Evolutionary conservation across 1,140 invertebrate species (phyloP).

Genomic region (Pararge aegeria): DNA sequence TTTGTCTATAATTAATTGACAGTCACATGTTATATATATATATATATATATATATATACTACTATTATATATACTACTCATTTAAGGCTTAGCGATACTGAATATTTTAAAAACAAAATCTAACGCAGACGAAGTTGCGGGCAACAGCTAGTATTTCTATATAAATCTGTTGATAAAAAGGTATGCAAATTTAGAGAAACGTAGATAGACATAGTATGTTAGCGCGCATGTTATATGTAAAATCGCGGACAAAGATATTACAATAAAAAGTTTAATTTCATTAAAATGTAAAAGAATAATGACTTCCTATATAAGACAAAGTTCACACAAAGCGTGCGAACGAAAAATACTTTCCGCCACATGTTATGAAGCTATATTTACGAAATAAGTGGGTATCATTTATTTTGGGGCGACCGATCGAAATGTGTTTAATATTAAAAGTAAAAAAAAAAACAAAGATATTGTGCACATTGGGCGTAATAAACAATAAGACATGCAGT

Average conservation of each 20-base stretch:
- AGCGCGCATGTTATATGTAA: too few relatives aligned
- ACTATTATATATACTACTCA: too few relatives aligned
- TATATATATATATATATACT: too few relatives aligned
- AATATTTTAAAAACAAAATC: too few relatives aligned
- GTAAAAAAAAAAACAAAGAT: not conserved
- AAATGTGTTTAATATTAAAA: not conserved
- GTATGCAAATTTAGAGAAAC: too few relatives aligned
- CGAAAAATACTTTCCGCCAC: conserved; percentile 24
- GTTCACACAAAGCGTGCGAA: conserved; percentile 30
- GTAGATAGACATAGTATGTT: too few relatives aligned
- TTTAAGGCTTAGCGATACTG: too few relatives aligned
- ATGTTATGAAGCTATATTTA: conserved; percentile 18
- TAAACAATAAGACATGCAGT: not conserved
- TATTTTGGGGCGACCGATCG: conserved; percentile 4
- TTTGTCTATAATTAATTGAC: too few relatives aligned
- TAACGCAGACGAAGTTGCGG: too few relatives aligned
- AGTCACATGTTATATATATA: too few relatives aligned
- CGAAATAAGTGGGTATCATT: not conserved
- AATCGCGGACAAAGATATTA: not conserved
- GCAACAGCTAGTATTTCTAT: too few relatives aligned
- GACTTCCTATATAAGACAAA: conserved; percentile 18
- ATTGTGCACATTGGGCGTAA: not conserved
- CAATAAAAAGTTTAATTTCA: not conserved
- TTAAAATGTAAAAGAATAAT: conserved; percentile 20
- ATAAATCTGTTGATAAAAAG: too few relatives aligned